Percentiles rank a stretch among this genome's conserved stretches.
phyloP scores from a whole-genome alignment of 1,140 invertebrate species.

The Tetraneura akinire region DNA sequence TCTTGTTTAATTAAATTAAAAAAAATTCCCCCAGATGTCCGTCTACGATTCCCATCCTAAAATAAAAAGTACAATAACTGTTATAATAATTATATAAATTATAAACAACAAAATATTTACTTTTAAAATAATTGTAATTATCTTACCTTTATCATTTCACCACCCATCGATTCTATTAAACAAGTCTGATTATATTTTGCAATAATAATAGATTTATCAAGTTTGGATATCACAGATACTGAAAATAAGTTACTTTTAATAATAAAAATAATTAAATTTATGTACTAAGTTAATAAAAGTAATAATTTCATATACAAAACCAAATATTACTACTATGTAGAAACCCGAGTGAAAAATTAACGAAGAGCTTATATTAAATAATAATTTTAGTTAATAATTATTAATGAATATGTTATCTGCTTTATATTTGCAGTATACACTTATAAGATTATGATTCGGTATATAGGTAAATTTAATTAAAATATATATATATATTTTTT shows the following conservation, averaged over 20 bases:
- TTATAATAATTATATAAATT: neutral
- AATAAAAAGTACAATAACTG: neutral
- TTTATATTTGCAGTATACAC: too few species aligned
- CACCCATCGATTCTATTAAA: conserved; percentile 37
- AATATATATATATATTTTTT: too few species aligned
- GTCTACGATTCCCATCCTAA: conserved; percentile 34
- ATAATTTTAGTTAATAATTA: too few species aligned
- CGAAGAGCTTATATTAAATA: too few species aligned
- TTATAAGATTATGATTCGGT: too few species aligned
- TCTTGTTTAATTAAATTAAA: conserved; percentile 49
- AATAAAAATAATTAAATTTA: neutral
- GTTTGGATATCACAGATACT: conserved; percentile 42
- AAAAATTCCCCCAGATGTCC: conserved; percentile 44
- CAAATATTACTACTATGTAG: too few species aligned
- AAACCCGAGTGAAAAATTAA: too few species aligned
- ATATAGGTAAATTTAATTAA: too few species aligned
- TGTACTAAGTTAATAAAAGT: too few species aligned
- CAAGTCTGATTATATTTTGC: conserved; percentile 39
- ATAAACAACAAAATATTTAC: neutral
- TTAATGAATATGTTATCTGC: too few species aligned
- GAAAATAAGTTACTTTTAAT: neutral
- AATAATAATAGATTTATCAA: conserved; percentile 36
- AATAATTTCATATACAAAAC: too few species aligned
- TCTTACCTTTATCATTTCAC: conserved; percentile 38
- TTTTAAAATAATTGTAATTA: neutral